A percentile compares a stretch with the other conserved stretches of the same genome.
These are phyloP conservation scores for Microtus montanus DNA, from an alignment of 2,113 vertebrate species.

Conservation along the genomic window DNA sequence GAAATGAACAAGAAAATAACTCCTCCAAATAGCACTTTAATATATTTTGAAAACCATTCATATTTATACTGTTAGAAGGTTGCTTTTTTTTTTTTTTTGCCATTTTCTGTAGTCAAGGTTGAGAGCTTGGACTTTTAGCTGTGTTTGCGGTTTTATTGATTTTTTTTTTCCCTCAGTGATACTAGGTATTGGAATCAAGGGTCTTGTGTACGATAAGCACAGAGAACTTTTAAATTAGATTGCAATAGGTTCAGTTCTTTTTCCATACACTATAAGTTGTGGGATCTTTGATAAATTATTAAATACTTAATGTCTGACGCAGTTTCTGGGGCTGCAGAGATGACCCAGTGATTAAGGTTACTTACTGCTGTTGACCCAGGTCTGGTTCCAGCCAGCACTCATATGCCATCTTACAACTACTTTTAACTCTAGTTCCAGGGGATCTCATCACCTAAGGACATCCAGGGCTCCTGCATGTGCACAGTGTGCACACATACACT, in stretches of 20 bases:
- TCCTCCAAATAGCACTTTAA: not conserved
- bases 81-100: not conserved
- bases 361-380: not conserved
- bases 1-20: constrained; percentile 15
- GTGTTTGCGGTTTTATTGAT: not conserved
- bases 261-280: constrained; percentile 24
- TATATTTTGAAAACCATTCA: not conserved
- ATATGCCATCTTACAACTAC: not conserved
- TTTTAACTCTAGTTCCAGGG: not conserved
- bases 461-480: not conserved
- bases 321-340: not conserved
- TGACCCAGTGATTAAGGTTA: not conserved
- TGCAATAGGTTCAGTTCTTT: not conserved
- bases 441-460: not conserved
- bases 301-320: not conserved
- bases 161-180: not conserved
- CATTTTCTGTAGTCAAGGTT: not conserved
- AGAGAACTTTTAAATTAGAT: not conserved
- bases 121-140: constrained; percentile 32
- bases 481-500: not conserved
- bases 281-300: constrained; percentile 40
- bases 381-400: not conserved
- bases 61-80: constrained; percentile 21
- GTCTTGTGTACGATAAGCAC: not conserved
- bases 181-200: not conserved